Evolutionary conservation across 2,888 invertebrate species (phyloP).

Genomic region (Oscheius onirici): DNA sequence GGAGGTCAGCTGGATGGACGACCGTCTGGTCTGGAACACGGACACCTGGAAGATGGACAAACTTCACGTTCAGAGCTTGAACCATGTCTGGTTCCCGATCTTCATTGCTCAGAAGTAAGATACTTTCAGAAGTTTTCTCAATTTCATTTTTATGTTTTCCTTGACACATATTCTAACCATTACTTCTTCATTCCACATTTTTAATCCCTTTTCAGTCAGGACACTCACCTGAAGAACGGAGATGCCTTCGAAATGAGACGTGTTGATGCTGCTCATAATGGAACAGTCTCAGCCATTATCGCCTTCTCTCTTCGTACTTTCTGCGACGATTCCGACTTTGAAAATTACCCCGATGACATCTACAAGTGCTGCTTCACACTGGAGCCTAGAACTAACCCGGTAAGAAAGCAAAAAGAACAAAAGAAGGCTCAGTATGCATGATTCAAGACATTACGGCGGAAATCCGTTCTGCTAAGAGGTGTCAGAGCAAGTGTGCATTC

Average conservation of each 20-base stretch:
- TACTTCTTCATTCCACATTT: no score
- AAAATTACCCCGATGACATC: constrained; percentile 68
- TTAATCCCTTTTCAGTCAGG: constrained; percentile 56
- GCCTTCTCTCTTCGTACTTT: constrained; percentile 67
- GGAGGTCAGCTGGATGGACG: constrained; percentile 56
- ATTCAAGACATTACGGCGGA: constrained; percentile 1
- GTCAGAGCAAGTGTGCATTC: constrained; percentile 30
- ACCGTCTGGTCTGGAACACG: constrained; percentile 38
- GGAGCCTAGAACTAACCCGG: constrained; percentile 63
- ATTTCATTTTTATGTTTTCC: no score
- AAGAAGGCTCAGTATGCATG: no score
- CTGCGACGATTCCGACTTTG: constrained; percentile 70
- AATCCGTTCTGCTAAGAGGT: constrained; percentile 21
- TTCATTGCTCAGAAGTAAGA: constrained; percentile 60
- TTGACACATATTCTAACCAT: no score
- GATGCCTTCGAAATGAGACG: constrained; percentile 69
- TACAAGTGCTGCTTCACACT: constrained; percentile 70
- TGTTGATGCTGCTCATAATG: constrained; percentile 61
- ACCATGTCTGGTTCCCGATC: constrained; percentile 69
- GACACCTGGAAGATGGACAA: constrained; percentile 66
- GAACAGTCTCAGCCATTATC: constrained; percentile 68
- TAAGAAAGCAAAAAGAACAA: constrained; percentile 14
- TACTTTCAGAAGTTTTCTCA: not conserved
- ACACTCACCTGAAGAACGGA: constrained; percentile 68
- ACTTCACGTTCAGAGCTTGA: constrained; percentile 65